Percentiles rank a stretch among this genome's conserved stretches.
Evolutionary conservation across 2,888 invertebrate species (phyloP).

Genomic region (Cistogaster globosa): DNA sequence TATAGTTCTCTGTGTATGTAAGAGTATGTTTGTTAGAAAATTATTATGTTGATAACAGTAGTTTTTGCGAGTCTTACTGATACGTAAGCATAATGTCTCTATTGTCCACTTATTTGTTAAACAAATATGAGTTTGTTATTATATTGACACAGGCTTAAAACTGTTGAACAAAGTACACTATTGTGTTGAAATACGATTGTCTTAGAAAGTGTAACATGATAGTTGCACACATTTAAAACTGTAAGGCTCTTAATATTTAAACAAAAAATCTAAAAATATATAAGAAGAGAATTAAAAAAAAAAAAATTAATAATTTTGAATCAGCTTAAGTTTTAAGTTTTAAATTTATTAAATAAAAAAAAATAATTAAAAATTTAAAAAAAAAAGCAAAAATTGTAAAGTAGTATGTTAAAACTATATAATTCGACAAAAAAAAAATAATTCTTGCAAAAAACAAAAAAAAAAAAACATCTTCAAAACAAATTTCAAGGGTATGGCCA

Average conservation of each 20-base stretch:
- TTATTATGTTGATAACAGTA: conserved; percentile 31
- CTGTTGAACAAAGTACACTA: conserved; percentile 47
- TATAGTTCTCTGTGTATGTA: neutral
- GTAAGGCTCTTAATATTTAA: conserved; percentile 40
- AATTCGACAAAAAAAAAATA: no score
- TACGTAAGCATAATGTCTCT: neutral
- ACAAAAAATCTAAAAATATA: neutral
- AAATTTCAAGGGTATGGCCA: no score
- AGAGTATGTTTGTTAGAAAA: neutral
- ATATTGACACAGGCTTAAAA: conserved; percentile 55
- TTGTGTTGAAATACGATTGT: conserved; percentile 34
- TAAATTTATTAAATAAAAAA: no score
- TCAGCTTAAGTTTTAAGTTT: neutral
- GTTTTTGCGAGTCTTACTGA: conserved; percentile 1
- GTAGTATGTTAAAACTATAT: no score
- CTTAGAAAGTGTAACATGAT: conserved; percentile 31
- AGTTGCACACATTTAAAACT: conserved; percentile 22
- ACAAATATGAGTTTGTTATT: conserved; percentile 36
- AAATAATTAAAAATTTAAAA: no score
- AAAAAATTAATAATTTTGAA: neutral
- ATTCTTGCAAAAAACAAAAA: no score
- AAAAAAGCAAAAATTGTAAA: no score
- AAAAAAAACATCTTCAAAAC: no score
- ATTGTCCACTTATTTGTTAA: conserved; percentile 42
- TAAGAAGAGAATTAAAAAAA: neutral